Evolutionary conservation across 2,888 invertebrate genomes (phyloP), one percentile per base, ranked within the genome.

Genomic region (Sesamia inferens): DNA sequence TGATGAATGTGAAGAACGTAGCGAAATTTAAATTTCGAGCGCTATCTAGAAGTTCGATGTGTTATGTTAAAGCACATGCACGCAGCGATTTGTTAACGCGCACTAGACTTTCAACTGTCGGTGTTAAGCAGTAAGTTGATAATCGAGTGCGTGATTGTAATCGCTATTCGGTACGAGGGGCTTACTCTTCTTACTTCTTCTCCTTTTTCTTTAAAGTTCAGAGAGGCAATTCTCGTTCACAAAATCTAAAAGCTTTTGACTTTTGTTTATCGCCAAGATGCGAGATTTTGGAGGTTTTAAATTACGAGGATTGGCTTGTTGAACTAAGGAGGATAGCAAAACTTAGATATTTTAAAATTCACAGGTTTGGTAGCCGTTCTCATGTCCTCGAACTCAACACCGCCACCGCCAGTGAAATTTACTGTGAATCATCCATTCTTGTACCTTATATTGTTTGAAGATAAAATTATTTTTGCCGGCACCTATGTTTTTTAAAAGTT

Each of bases 391-490:
- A 0, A 14, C 0, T 83, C 74, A 55, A 65, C 7, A 16, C 75
- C 81, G 6, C 88, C 86, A 14, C 65, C 69, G 2, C 65, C 84
- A 13, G 65, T 81, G 48, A 68, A 75, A 57, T 86, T 88, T 39
- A 81, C 66, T 19, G 84, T 79, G 31, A 84, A 88, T 63, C 88
- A 68, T 42, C 88, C 87, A 4, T 85, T 86, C 67, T 54, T 88
- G 11, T 87, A 83, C 14, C 5, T 78, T 4, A 88, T 88, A 63
- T 74, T 88, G 19, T 68, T 78, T 16, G 55, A 85, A 66, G 88
- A 88, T 44, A 88, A 86, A 71, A 59, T 81, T 14, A 22, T 88
- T 14, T 88, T 88, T 71, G 73, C 79, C 6, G 88, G 88, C 61
- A 85, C 78, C 10, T 87, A 69, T 54, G 68, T 14, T n/a, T 51